Percentiles rank a stretch among this genome's conserved stretches.
Evolutionary conservation across 2,888 invertebrate genomes (phyloP).

Genomic region (Clivina fossor): DNA sequence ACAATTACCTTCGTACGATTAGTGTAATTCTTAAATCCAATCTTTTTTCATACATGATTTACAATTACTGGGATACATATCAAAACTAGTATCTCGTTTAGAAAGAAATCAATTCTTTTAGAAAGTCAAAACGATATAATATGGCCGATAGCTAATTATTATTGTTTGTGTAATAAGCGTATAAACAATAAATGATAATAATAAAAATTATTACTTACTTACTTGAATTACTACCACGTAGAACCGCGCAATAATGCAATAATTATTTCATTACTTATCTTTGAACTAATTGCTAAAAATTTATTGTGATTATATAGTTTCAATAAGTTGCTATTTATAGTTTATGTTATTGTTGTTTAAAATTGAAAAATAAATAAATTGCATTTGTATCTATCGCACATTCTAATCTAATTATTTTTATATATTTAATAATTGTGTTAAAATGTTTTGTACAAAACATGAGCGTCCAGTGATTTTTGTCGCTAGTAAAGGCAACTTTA

Average conservation of each 20-base stretch:
- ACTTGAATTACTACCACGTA: conserved; percentile 18
- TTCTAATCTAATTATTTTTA: conserved; percentile 13
- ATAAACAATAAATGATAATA: conserved; percentile 28
- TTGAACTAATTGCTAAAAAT: conserved; percentile 25
- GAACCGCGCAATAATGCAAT: conserved; percentile 20
- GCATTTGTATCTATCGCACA: conserved; percentile 9
- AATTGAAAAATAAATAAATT: background rate
- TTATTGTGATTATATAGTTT: conserved; percentile 19
- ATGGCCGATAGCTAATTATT: conserved; percentile 30
- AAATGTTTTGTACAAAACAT: too few relatives aligned
- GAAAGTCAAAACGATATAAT: conserved; percentile 24
- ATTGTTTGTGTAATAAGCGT: conserved; percentile 25
- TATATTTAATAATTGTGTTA: conserved; percentile 2
- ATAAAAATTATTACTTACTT: conserved; percentile 8
- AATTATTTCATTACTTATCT: conserved; percentile 21
- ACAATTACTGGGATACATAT: conserved; percentile 16
- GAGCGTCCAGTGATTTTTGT: too few relatives aligned
- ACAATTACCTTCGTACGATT: conserved; percentile 6
- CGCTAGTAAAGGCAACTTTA: too few relatives aligned
- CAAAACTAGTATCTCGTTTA: conserved; percentile 21
- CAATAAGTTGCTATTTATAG: conserved; percentile 13
- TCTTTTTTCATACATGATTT: conserved; percentile 9
- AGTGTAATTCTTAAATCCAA: background rate
- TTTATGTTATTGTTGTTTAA: background rate
- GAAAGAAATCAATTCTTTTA: conserved; percentile 28